Base-by-base conservation (phyloP, 2,797 vertebrate species). In the Chrysocyon brachyurus region DNA sequence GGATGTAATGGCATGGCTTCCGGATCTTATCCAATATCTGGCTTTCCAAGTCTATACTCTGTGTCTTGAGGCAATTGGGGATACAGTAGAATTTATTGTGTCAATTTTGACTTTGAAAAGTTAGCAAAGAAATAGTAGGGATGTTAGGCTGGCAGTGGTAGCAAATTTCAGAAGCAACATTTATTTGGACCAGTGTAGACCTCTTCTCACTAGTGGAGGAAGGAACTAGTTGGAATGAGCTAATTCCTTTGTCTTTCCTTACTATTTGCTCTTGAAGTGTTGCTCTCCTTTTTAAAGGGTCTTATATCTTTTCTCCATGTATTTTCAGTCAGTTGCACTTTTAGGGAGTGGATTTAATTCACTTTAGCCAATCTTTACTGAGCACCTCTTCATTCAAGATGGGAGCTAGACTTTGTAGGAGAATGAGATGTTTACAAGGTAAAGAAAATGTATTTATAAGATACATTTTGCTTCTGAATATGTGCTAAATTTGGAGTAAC, bases 401-500 rank as follows among this genome's bases (percentile, higher is more conserved):
- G 86, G 56, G 79, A 91, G 24, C 26, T 96, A 52, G 79, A 75
- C 33, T 90, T 88, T 64, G 56, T 81, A 64, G 31, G n/a, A 12
- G 36, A 84, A 90, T 82, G 59, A 89, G n/a, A 46, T 72, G 28
- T 93, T 93, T 86, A 26, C 12, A 93, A 92, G n/a, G 91, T 72
- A 89, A 21, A 91, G 61, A 21, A 89, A 95, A 52, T 52, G 11
- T 36, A 77, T 75, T 91, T 87, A 10, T 84, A 84, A 59, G 63
- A 91, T 73, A 72, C 11, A 87, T 12, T 22, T 94, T 95, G 16
- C 26, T 96, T 96, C 4, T 90, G n/a, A 79, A 70, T 33, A 90
- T 33, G 81, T 79, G 59, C 52, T 95, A 22, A 84, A 78, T 97
- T 88, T 96, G 90, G 36, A 81, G n/a, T 70, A 90, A 88, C 84